A percentile compares a stretch with the other conserved stretches of the same genome.
Conservation (phyloP, 2,797 vertebrate species). For the Coendou prehensilis region DNA sequence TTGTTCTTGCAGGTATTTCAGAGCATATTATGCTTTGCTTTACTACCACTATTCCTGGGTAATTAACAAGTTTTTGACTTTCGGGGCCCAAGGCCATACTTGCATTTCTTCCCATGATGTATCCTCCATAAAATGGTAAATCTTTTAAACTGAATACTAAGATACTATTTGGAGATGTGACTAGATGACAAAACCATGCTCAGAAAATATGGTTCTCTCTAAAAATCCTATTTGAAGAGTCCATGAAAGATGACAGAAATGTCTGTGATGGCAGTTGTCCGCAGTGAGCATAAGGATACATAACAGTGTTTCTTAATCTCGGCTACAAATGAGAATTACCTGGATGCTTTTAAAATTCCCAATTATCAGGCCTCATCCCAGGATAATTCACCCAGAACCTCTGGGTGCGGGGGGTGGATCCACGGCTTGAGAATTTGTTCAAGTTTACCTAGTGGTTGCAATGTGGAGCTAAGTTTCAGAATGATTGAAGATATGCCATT, state of each 20-base stretch:
- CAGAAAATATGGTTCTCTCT: background rate
- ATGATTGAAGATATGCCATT: background rate
- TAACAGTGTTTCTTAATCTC: background rate
- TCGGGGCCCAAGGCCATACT: background rate
- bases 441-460: background rate
- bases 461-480: background rate
- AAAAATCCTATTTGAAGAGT: background rate
- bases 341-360: background rate
- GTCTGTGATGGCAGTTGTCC: conserved; percentile 38
- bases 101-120: background rate
- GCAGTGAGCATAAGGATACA: conserved; percentile 48
- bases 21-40: background rate
- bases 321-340: background rate
- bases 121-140: background rate
- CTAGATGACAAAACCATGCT: background rate
- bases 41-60: background rate
- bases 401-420: background rate
- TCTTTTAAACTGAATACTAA: background rate
- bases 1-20: no score
- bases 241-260: conserved; percentile 63
- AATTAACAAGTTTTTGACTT: conserved; percentile 13
- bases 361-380: background rate
- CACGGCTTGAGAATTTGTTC: conserved; percentile 12
- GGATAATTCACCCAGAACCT: background rate
- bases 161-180: background rate